A percentile compares a stretch with the other conserved stretches of the same genome.
These are phyloP conservation scores for Sisyra nigra DNA, from an alignment of 2,888 invertebrate genomes.

Conservation along the genomic window DNA sequence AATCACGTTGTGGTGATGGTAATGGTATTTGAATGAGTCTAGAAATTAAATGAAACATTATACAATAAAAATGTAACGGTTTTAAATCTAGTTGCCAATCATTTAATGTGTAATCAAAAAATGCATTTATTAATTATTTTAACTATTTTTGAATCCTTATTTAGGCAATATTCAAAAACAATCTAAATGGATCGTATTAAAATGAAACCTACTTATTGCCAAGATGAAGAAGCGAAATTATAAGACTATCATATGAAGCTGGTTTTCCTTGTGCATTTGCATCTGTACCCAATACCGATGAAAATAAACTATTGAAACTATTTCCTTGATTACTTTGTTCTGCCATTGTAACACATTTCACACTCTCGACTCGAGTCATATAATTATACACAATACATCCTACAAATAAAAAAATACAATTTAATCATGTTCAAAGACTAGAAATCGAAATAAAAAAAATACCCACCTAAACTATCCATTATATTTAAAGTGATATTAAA, in stretches of 20 bases:
- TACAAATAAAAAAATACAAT: constrained; percentile 7
- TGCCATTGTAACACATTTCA: constrained; percentile 35
- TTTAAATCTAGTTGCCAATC: not conserved
- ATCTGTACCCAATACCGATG: constrained; percentile 50
- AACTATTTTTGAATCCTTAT: too few species aligned
- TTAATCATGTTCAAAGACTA: not conserved
- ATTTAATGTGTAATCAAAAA: too few species aligned
- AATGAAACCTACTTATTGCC: constrained; percentile 27
- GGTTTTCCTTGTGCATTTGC: constrained; percentile 42
- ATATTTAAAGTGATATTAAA: constrained; percentile 55
- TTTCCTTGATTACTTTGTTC: constrained; percentile 34
- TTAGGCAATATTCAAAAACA: too few species aligned
- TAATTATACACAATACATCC: constrained; percentile 29
- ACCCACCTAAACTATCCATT: constrained; percentile 51
- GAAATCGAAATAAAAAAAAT: constrained; percentile 12
- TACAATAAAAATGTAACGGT: not conserved
- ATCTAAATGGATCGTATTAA: too few species aligned
- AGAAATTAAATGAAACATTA: not conserved
- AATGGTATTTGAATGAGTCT: not conserved
- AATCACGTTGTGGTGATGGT: not conserved
- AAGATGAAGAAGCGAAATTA: constrained; percentile 54
- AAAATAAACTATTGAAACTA: constrained; percentile 60
- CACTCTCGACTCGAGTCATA: constrained; percentile 34
- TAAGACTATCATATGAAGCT: constrained; percentile 53
- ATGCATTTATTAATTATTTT: too few species aligned